Evolutionary conservation across 2,888 invertebrate genomes (phyloP).

Genomic region (Acrobasis consociella): DNA sequence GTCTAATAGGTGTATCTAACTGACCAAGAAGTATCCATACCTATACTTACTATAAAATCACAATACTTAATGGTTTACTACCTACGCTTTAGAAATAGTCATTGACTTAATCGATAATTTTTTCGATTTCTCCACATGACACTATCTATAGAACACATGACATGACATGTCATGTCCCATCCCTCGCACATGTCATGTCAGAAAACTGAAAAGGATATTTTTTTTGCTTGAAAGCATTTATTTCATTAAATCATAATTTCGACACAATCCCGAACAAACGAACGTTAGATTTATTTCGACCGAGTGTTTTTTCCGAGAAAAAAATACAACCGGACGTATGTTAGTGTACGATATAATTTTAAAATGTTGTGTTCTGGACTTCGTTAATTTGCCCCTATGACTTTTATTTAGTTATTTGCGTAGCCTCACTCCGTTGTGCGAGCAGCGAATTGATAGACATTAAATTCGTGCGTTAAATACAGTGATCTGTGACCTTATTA

Average conservation of each 20-base stretch:
- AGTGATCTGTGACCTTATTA: constrained; percentile 27
- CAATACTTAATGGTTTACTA: too few relatives aligned
- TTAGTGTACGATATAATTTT: constrained; percentile 18
- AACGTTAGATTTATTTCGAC: constrained; percentile 23
- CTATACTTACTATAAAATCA: too few relatives aligned
- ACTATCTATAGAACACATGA: not conserved
- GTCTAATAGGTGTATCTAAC: too few relatives aligned
- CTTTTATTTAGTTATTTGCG: constrained; percentile 43
- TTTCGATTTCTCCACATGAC: not conserved
- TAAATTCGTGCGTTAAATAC: constrained; percentile 25
- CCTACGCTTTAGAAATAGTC: too few relatives aligned
- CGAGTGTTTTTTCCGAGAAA: constrained; percentile 26
- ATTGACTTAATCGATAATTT: too few relatives aligned
- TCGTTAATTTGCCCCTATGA: constrained; percentile 33
- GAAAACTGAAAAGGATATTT: constrained; percentile 44
- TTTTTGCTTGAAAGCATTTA: constrained; percentile 50
- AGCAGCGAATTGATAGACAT: constrained; percentile 27
- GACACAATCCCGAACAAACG: constrained; percentile 30
- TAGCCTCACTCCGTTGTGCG: constrained; percentile 31
- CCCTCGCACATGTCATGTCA: constrained; percentile 43
- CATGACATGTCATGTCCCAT: constrained; percentile 18
- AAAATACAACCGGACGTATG: constrained; percentile 28
- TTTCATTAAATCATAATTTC: constrained; percentile 40
- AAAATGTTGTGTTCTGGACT: constrained; percentile 25
- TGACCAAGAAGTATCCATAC: too few relatives aligned